These are phyloP conservation scores for Tuberolachnus salignus DNA, from an alignment of 2,888 invertebrate species.

Conservation along the genomic window DNA sequence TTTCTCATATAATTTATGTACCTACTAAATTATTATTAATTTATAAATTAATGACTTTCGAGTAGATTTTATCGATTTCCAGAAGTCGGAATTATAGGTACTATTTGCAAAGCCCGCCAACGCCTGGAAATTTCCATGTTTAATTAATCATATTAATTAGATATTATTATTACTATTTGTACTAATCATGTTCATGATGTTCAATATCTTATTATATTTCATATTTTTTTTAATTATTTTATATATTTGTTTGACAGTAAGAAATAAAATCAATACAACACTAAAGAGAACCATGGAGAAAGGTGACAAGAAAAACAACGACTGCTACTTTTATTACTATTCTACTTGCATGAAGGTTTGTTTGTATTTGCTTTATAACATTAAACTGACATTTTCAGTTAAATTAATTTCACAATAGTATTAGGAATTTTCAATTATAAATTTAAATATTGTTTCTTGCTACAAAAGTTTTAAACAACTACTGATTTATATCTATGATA, in stretches of 20 bases:
- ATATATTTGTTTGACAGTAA: neutral
- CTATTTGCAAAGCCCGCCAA: too few relatives aligned
- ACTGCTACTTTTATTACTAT: slow-evolving; percentile 89
- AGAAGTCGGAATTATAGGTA: too few relatives aligned
- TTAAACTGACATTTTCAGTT: too few relatives aligned
- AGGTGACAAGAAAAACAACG: slow-evolving; percentile 74
- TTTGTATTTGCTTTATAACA: slow-evolving; percentile 56
- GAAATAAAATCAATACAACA: neutral
- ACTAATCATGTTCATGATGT: neutral
- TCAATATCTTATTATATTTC: neutral
- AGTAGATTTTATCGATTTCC: too few relatives aligned
- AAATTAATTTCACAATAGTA: neutral
- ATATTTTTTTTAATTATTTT: neutral
- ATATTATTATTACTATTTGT: neutral
- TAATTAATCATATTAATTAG: too few relatives aligned
- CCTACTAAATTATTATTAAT: too few relatives aligned
- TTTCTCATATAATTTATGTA: too few relatives aligned
- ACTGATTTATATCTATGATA: neutral
- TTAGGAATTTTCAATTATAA: neutral
- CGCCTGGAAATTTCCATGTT: too few relatives aligned
- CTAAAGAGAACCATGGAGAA: slow-evolving; percentile 39
- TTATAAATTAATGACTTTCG: too few relatives aligned
- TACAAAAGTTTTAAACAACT: neutral
- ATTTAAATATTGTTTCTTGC: neutral
- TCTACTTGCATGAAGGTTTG: slow-evolving; percentile 83